Percentiles rank a stretch among this genome's conserved stretches.
These are phyloP conservation scores for Eretmocerus hayati DNA, from an alignment of 2,888 invertebrate species.

Conservation along the genomic window DNA sequence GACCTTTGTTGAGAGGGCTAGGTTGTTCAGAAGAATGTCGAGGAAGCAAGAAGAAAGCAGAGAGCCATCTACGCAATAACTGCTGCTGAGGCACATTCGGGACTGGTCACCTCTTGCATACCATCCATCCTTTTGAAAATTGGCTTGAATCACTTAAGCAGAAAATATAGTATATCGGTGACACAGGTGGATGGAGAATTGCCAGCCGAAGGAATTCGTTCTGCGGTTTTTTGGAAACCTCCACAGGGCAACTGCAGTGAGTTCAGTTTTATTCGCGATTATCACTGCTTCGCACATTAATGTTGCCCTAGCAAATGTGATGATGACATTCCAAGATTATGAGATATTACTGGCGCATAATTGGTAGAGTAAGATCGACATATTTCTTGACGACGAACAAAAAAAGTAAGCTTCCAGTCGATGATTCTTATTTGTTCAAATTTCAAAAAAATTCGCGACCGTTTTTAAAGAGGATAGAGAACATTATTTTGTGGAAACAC, in stretches of 20 bases:
- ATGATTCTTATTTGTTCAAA: no score
- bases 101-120: slow-evolving; percentile 57
- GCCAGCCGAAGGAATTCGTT: slow-evolving; percentile 60
- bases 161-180: slow-evolving; percentile 61
- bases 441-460: no score
- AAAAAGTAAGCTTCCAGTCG: no score
- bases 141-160: slow-evolving; percentile 59
- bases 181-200: slow-evolving; percentile 54
- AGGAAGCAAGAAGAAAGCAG: slow-evolving; percentile 48
- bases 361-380: no score
- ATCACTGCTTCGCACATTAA: no score
- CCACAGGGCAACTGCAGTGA: slow-evolving; percentile 71
- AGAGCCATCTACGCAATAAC: slow-evolving; percentile 52
- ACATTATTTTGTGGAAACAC: no score
- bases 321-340: no score
- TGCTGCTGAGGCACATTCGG: slow-evolving; percentile 51
- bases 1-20: no score
- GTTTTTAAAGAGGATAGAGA: no score
- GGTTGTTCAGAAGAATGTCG: slow-evolving; percentile 46
- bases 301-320: no score
- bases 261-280: slow-evolving; percentile 33
- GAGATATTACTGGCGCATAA: no score
- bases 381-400: no score
- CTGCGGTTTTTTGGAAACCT: slow-evolving; percentile 65
- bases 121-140: slow-evolving; percentile 54